phyloP scores from a whole-genome alignment of 2,113 vertebrate genomes.

The Rhizomys pruinosus region DNA sequence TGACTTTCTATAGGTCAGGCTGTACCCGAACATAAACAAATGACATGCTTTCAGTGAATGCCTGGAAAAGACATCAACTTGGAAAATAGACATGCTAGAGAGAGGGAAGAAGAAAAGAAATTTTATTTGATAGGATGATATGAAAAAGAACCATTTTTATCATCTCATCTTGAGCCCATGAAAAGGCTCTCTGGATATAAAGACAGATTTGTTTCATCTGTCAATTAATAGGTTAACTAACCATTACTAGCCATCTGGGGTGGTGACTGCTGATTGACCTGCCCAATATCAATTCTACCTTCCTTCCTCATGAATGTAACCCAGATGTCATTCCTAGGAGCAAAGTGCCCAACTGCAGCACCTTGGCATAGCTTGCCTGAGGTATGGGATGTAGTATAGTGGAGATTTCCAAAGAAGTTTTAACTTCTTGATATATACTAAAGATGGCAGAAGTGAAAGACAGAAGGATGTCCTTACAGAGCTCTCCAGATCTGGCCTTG shows the following conservation, averaged over 20 bases:
- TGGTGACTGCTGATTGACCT: not conserved
- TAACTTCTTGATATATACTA: not conserved
- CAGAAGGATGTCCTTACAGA: not conserved
- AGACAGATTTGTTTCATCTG: slow-evolving; percentile 13
- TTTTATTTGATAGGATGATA: not conserved
- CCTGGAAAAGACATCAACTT: not conserved
- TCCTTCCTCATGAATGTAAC: not conserved
- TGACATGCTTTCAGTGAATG: not conserved
- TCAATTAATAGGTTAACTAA: not conserved
- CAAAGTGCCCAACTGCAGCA: not conserved
- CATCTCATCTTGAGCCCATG: not conserved
- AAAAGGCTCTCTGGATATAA: not conserved
- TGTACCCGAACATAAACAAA: slow-evolving; percentile 28
- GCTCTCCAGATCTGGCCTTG: not conserved
- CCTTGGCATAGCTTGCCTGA: not conserved
- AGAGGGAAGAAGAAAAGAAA: slow-evolving; percentile 11
- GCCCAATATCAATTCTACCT: not conserved
- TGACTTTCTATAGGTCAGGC: slow-evolving; percentile 36
- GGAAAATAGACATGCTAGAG: not conserved
- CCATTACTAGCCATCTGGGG: not conserved
- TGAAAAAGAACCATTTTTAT: not conserved
- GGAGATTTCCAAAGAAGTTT: not conserved
- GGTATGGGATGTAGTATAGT: not conserved
- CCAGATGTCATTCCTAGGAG: not conserved
- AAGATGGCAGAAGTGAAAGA: not conserved